Conservation (phyloP, 2,113 vertebrate species). For the Phylloscopus trochilus region DNA sequence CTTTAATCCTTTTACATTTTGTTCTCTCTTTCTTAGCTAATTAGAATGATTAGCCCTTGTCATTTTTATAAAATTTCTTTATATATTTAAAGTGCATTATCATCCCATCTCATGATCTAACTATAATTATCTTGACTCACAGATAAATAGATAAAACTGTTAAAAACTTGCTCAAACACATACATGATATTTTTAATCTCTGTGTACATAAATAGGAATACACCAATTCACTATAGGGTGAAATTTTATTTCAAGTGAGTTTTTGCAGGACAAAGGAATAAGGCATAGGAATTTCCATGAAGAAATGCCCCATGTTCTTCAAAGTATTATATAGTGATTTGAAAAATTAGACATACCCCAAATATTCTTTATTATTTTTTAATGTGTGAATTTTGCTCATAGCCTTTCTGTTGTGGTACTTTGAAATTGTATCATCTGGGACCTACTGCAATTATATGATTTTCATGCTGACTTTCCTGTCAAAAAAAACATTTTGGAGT, state of each 20-base stretch:
- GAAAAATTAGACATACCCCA: background rate
- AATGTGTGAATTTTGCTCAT: background rate
- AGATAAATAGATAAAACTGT: background rate
- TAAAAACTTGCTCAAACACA: background rate
- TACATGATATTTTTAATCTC: background rate
- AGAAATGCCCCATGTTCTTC: background rate
- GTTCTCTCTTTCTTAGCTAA: conserved; percentile 12
- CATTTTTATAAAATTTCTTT: background rate
- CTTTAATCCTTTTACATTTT: background rate
- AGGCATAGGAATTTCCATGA: background rate
- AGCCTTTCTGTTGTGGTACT: background rate
- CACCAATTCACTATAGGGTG: background rate
- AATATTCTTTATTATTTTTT: background rate
- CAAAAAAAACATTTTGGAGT: background rate
- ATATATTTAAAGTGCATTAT: background rate
- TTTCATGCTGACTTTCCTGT: background rate
- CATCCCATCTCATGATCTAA: background rate
- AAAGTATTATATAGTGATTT: background rate
- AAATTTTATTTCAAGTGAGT: background rate
- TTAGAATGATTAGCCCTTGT: background rate
- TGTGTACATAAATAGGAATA: background rate
- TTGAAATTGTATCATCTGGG: background rate
- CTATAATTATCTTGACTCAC: background rate
- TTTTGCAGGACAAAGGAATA: background rate
- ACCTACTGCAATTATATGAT: background rate